A percentile compares a stretch with the other conserved stretches of the same genome.
Conservation (phyloP, 37 sponge, comb jelly and placozoan genomes). For the Halisarca cf. caerulea region DNA sequence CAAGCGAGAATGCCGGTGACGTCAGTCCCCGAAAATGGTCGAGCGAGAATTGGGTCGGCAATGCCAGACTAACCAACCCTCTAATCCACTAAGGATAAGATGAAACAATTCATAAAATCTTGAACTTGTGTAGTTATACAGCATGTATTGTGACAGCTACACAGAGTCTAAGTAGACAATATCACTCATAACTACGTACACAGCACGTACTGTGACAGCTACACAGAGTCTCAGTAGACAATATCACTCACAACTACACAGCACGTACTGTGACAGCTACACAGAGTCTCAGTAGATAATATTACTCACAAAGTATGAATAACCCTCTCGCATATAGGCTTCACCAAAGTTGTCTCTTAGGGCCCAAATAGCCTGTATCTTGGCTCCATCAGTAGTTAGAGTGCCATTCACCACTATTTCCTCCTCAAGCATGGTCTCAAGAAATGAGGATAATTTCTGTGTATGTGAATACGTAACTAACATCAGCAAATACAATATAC, state of each 20-base stretch:
- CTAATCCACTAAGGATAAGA: too few species aligned
- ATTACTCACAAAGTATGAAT: conserved; percentile 64
- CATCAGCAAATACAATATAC: too few species aligned
- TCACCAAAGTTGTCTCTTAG: conserved; percentile 85
- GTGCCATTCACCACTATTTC: conserved; percentile 76
- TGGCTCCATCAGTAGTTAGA: conserved; percentile 64
- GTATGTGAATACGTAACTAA: too few species aligned
- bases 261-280: not conserved
- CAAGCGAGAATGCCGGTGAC: too few species aligned
- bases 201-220: not conserved
- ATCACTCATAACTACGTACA: not conserved
- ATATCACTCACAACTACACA: not conserved
- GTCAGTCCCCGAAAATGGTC: too few species aligned
- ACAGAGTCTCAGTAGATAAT: too few species aligned
- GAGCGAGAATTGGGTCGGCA: too few species aligned
- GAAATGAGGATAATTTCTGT: conserved; percentile 77
- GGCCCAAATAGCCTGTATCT: conserved; percentile 76
- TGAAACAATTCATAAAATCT: too few species aligned
- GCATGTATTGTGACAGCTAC: not conserved
- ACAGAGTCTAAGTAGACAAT: too few species aligned
- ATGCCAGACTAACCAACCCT: too few species aligned
- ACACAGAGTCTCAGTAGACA: too few species aligned
- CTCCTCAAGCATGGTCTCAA: conserved; percentile 62
- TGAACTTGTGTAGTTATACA: too few species aligned
- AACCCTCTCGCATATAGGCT: conserved; percentile 72